Percentiles rank a stretch among this genome's conserved stretches.
These are phyloP conservation scores for Gorsachius goisagi DNA, from an alignment of 2,113 vertebrate species.

Conservation along the genomic window DNA sequence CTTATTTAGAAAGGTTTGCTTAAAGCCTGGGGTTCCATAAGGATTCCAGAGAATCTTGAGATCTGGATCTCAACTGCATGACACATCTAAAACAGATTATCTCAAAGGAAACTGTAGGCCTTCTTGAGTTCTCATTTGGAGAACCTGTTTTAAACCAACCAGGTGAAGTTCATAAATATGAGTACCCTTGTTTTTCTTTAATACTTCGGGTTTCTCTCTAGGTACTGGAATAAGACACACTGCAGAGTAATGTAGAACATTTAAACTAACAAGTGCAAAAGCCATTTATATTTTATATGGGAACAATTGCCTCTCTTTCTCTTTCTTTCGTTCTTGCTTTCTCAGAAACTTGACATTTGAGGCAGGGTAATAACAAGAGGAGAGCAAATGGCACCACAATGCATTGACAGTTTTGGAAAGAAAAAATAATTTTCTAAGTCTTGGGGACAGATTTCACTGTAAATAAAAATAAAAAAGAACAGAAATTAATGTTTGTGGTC, in stretches of 20 bases:
- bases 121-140: background rate
- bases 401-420: background rate
- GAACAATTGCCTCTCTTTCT: background rate
- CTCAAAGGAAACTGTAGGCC: background rate
- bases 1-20: background rate
- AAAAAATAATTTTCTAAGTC: background rate
- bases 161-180: background rate
- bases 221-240: background rate
- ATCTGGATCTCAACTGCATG: background rate
- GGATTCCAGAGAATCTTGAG: background rate
- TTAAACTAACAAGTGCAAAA: conserved; percentile 15
- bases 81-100: background rate
- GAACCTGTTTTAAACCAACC: background rate
- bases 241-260: background rate
- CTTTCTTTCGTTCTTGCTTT: background rate
- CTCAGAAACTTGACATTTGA: background rate
- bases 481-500: conserved; percentile 36
- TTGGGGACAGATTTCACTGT: background rate
- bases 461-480: conserved; percentile 50
- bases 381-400: conserved; percentile 3
- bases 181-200: background rate
- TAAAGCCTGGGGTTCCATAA: background rate
- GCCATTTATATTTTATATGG: background rate
- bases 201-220: background rate
- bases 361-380: background rate